phyloP scores from a whole-genome alignment of 2,113 vertebrate species.

The Hemichromis elongatus region DNA sequence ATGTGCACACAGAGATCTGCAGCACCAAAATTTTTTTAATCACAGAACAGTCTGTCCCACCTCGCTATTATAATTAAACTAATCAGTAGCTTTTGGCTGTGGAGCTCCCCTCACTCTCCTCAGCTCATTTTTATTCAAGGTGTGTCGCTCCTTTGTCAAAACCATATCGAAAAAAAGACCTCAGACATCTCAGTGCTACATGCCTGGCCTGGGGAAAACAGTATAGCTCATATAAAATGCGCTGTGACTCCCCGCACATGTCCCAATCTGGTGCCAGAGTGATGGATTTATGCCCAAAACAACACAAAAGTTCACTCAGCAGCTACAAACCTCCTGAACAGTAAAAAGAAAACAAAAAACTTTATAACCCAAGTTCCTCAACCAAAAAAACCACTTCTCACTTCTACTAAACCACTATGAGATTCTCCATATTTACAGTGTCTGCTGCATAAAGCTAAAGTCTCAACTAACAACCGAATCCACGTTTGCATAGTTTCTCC shows the following conservation, averaged over 20 bases:
- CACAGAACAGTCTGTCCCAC: neutral
- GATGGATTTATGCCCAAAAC: neutral
- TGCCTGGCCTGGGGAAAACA: neutral
- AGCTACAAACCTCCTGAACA: neutral
- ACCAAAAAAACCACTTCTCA: neutral
- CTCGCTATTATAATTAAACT: neutral
- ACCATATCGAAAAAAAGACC: neutral
- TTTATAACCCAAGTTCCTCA: neutral
- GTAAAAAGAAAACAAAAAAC: neutral
- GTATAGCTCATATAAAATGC: neutral
- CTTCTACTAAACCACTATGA: neutral
- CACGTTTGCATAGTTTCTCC: neutral
- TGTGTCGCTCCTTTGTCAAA: neutral
- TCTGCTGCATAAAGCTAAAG: neutral
- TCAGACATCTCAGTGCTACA: neutral
- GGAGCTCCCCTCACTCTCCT: neutral
- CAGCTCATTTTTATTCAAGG: neutral
- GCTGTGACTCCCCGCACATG: neutral
- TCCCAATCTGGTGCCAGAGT: neutral
- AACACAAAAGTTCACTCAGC: neutral
- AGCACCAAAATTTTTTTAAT: neutral
- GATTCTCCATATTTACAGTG: neutral
- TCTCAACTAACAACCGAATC: neutral
- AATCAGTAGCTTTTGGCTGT: neutral
- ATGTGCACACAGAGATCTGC: neutral